These are phyloP conservation scores for Manis crassicaudata DNA, from an alignment of 2,797 vertebrate species.

Conservation along the genomic window DNA sequence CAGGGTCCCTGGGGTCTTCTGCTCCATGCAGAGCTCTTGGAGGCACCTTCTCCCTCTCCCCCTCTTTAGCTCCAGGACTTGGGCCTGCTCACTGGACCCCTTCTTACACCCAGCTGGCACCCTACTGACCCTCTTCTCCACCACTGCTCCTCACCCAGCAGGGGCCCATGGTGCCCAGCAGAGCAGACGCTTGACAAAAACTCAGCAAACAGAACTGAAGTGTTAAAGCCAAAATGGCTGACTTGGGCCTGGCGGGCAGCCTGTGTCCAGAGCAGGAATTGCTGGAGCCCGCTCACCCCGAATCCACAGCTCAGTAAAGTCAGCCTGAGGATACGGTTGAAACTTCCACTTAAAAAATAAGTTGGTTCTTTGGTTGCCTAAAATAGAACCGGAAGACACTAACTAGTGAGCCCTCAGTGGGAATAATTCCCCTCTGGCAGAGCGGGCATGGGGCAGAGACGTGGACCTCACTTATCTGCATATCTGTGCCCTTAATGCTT, in stretches of 20 bases:
- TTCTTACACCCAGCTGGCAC: neutral
- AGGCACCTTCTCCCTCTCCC: rapidly evolving
- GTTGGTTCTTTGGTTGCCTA: neutral
- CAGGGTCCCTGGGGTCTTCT: rapidly evolving
- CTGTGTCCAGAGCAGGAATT: neutral
- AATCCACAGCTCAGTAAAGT: neutral
- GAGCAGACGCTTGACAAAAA: neutral
- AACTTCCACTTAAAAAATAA: neutral
- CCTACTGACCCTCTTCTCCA: too few species aligned
- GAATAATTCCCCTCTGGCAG: neutral
- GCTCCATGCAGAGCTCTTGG: rapidly evolving
- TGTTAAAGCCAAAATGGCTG: rapidly evolving
- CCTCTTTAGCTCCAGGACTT: neutral
- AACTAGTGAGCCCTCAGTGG: neutral
- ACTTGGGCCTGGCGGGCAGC: rapidly evolving
- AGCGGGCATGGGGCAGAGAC: neutral
- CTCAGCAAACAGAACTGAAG: rapidly evolving
- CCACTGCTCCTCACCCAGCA: rapidly evolving
- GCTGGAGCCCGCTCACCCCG: rapidly evolving
- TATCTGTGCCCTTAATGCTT: rapidly evolving
- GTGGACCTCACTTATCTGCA: rapidly evolving
- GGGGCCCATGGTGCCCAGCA: rapidly evolving
- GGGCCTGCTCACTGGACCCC: rapidly evolving
- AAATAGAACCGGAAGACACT: neutral
- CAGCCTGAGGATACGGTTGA: neutral